A percentile compares a stretch with the other conserved stretches of the same genome.
phyloP scores from a whole-genome alignment of 1,140 invertebrate genomes.

The Samia ricini region DNA sequence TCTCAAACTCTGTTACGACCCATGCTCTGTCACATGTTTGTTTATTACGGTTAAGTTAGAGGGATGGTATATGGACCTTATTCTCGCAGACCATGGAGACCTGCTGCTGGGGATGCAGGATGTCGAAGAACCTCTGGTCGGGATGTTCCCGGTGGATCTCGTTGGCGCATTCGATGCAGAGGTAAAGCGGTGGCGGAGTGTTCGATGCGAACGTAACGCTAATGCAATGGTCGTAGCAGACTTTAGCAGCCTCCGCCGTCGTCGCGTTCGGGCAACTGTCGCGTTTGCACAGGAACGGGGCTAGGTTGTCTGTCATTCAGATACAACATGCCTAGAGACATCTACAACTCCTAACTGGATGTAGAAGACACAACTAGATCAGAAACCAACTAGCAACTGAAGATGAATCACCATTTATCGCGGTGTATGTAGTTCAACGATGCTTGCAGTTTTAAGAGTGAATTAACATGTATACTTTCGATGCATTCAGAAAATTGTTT shows the following conservation, averaged over 20 bases:
- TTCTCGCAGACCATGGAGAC: slow-evolving; percentile 97
- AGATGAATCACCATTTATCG: too few relatives aligned
- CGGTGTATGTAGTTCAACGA: too few relatives aligned
- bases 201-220: slow-evolving; percentile 89
- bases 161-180: slow-evolving; percentile 98
- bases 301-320: slow-evolving; percentile 79
- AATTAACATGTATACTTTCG: too few relatives aligned
- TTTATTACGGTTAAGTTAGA: too few relatives aligned
- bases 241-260: slow-evolving; percentile 92
- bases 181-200: slow-evolving; percentile 94
- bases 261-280: slow-evolving; percentile 91
- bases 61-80: slow-evolving; percentile 88
- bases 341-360: too few relatives aligned
- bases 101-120: slow-evolving; percentile 96
- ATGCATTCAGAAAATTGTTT: too few relatives aligned
- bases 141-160: slow-evolving; percentile 90
- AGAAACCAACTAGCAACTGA: too few relatives aligned
- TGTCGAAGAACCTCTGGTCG: slow-evolving; percentile 93
- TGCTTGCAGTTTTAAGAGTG: too few relatives aligned
- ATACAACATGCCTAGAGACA: not conserved
- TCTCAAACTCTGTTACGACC: too few relatives aligned
- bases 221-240: slow-evolving; percentile 93
- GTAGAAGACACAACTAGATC: too few relatives aligned
- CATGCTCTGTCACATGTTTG: too few relatives aligned
- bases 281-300: slow-evolving; percentile 90